Conservation (phyloP, 2,113 vertebrate species). For the Apteryx owenii region DNA sequence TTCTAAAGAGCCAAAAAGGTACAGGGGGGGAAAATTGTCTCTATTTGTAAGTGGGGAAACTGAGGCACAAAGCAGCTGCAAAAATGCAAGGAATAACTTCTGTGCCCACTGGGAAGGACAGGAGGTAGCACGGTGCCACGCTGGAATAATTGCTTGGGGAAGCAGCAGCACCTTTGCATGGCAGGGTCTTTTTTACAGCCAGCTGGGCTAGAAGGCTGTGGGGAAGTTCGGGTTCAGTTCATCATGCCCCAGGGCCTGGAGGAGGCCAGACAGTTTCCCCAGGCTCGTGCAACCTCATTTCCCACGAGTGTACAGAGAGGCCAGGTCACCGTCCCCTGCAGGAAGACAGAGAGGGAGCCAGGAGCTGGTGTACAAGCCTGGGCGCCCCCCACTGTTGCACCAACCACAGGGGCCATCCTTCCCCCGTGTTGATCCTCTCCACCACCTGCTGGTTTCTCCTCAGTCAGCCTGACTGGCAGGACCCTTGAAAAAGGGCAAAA, state of each 20-base stretch:
- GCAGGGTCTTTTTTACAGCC: not conserved
- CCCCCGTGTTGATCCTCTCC: not conserved
- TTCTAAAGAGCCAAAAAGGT: not conserved
- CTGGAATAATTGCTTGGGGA: not conserved
- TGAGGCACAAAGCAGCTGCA: not conserved
- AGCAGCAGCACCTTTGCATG: not conserved
- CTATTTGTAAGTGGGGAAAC: not conserved
- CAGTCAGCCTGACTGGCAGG: not conserved
- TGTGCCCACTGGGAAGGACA: not conserved
- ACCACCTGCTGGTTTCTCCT: rapidly evolving
- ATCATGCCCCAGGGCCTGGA: not conserved
- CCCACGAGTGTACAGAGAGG: not conserved
- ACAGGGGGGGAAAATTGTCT: not conserved
- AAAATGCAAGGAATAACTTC: not conserved
- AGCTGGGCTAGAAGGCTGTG: not conserved
- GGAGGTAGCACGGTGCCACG: rapidly evolving
- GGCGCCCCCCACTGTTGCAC: not conserved
- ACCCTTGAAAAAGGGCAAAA: not conserved
- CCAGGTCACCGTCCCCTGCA: rapidly evolving
- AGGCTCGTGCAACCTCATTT: not conserved
- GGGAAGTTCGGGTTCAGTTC: not conserved
- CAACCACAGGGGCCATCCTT: not conserved
- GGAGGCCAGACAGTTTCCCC: rapidly evolving
- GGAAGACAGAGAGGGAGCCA: rapidly evolving
- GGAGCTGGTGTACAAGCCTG: not conserved